Conservation (phyloP, 2,113 vertebrate genomes). For the Albula glossodonta region DNA sequence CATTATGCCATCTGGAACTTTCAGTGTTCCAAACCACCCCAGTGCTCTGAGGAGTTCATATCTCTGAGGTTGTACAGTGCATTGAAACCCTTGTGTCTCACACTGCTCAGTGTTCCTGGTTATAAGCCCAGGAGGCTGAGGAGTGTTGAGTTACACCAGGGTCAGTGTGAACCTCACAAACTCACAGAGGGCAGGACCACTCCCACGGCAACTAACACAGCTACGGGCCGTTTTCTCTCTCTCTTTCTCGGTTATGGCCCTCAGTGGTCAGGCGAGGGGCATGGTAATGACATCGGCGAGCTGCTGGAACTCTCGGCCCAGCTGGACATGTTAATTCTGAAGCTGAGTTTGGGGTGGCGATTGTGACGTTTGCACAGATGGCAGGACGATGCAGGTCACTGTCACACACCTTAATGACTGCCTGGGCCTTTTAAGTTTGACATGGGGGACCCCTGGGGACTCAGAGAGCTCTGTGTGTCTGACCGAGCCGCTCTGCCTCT, state of each 20-base stretch:
- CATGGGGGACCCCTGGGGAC: constrained; percentile 74
- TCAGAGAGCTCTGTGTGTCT: constrained; percentile 74
- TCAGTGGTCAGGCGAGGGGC: constrained; percentile 63
- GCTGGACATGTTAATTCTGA: constrained; percentile 98
- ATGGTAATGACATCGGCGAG: constrained; percentile 87
- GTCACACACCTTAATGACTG: constrained; percentile 87
- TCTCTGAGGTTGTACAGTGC: no score
- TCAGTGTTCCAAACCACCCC: no score
- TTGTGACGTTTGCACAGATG: constrained; percentile 96
- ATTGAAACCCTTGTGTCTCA: no score
- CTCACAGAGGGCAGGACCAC: no score
- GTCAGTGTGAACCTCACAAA: no score
- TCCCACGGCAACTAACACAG: no score
- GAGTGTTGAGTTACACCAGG: no score
- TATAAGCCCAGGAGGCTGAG: no score
- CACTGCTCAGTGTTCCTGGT: no score
- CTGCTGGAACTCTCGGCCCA: constrained; percentile 89
- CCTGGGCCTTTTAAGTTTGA: constrained; percentile 64
- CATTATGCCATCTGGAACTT: no score
- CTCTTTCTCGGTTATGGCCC: constrained; percentile 73
- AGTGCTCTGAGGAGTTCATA: no score
- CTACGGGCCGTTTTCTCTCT: background rate
- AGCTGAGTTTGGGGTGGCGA: constrained; percentile 90
- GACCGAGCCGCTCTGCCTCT: constrained; percentile 67
- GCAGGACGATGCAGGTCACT: constrained; percentile 91